These are phyloP conservation scores for Cataglyphis livida DNA, from an alignment of 2,888 invertebrate species.

Conservation along the genomic window DNA sequence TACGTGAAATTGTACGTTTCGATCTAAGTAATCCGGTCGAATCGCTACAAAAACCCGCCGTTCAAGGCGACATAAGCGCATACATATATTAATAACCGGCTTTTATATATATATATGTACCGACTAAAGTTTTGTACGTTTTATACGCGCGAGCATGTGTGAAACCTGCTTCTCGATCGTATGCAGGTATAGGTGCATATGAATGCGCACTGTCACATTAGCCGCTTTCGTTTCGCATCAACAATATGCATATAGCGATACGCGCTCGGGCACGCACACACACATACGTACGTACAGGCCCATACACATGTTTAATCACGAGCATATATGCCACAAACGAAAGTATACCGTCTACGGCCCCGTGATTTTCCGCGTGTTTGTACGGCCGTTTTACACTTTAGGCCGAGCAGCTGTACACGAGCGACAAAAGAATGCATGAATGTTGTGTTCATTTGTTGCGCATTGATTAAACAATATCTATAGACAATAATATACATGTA, in stretches of 20 bases:
- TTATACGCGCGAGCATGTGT: background rate
- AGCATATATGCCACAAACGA: conserved; percentile 63
- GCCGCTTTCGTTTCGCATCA: conserved; percentile 22
- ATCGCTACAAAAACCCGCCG: background rate
- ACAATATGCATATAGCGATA: conserved; percentile 3
- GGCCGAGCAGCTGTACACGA: background rate
- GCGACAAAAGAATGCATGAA: background rate
- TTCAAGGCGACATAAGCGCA: too few relatives aligned
- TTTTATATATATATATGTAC: background rate
- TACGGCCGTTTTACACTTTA: conserved; percentile 14
- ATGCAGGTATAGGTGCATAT: background rate
- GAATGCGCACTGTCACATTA: background rate
- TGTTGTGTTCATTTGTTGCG: background rate
- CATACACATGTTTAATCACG: conserved; percentile 32
- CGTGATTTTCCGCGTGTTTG: conserved; percentile 63
- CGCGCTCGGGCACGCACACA: conserved; percentile 12
- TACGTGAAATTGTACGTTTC: background rate
- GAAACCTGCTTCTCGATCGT: conserved; percentile 9
- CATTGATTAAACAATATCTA: background rate
- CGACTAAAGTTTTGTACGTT: background rate
- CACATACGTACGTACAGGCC: background rate
- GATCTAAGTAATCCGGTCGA: background rate
- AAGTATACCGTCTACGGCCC: conserved; percentile 59
- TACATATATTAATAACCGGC: background rate
- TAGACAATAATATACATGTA: background rate